Evolutionary conservation across 2,888 invertebrate genomes (phyloP).

Genomic region (Phortica magna): DNA sequence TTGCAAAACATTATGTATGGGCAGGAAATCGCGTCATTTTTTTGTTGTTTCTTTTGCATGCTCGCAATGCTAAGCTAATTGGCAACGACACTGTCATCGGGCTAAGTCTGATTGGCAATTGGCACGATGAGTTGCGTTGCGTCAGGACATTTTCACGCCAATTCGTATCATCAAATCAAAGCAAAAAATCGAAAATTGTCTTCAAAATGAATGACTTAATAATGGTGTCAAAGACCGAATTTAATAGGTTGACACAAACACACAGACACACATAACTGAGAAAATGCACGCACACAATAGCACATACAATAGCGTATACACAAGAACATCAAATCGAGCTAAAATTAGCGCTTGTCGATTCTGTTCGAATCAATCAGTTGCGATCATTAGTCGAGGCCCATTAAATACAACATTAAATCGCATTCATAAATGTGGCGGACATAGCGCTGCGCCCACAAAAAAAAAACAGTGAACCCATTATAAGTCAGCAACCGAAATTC

Average conservation of each 20-base stretch:
- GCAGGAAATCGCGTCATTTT: background rate
- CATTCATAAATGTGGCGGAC: slow-evolving; percentile 32
- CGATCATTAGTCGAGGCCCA: slow-evolving; percentile 69
- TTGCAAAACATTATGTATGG: no score
- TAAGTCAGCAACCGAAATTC: no score
- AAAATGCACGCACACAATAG: background rate
- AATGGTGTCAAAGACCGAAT: background rate
- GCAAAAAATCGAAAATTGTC: background rate
- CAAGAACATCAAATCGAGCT: background rate
- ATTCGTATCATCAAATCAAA: background rate
- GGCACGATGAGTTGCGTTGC: background rate
- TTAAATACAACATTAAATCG: slow-evolving; percentile 63
- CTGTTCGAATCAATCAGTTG: slow-evolving; percentile 62
- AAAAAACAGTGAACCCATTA: background rate
- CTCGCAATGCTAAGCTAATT: background rate
- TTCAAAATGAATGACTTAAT: background rate
- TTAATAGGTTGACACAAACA: background rate
- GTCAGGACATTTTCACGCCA: background rate
- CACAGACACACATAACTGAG: background rate
- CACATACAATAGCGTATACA: no score
- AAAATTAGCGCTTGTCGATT: slow-evolving; percentile 39
- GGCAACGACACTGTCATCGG: background rate
- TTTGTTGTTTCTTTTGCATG: background rate
- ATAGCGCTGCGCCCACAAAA: background rate
- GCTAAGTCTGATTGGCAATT: background rate